Conservation (phyloP, 1,140 invertebrate species). For the Riptortus pedestris region DNA sequence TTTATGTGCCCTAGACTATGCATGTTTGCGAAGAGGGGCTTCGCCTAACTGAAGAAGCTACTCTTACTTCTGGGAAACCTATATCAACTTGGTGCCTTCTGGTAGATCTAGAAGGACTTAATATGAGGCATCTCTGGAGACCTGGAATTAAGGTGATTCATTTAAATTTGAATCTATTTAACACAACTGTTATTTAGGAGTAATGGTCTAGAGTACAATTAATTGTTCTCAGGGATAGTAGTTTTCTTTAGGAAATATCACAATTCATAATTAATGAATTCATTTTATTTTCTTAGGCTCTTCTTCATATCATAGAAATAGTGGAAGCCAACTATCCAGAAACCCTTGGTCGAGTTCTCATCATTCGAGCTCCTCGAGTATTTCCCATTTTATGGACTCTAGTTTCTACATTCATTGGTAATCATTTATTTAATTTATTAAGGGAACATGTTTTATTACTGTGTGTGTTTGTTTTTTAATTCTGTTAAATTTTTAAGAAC, state of each 20-base stretch:
- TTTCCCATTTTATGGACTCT: constrained; percentile 96
- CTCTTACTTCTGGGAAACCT: constrained; percentile 57
- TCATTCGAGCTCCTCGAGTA: constrained; percentile 78
- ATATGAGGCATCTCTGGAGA: constrained; percentile 91
- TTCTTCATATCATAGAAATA: constrained; percentile 88
- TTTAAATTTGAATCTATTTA: not conserved
- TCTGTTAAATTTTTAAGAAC: too few relatives aligned
- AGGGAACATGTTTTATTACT: not conserved
- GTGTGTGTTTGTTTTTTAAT: too few relatives aligned
- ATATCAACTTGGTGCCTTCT: constrained; percentile 82
- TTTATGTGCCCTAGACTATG: constrained; percentile 63
- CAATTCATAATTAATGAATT: too few relatives aligned
- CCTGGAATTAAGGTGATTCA: constrained; percentile 64
- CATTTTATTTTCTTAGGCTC: constrained; percentile 43
- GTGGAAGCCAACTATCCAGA: constrained; percentile 94
- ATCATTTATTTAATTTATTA: constrained; percentile 30
- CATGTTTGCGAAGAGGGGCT: constrained; percentile 80
- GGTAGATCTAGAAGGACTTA: constrained; percentile 86
- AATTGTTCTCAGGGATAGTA: too few relatives aligned
- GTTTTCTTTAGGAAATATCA: too few relatives aligned
- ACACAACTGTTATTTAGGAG: not conserved
- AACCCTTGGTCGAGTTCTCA: constrained; percentile 78
- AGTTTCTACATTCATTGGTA: constrained; percentile 87
- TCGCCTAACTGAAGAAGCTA: constrained; percentile 71
- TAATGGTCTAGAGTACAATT: too few relatives aligned